phyloP scores from a whole-genome alignment of 2,888 invertebrate species.

The Ectemnius cavifrons region DNA sequence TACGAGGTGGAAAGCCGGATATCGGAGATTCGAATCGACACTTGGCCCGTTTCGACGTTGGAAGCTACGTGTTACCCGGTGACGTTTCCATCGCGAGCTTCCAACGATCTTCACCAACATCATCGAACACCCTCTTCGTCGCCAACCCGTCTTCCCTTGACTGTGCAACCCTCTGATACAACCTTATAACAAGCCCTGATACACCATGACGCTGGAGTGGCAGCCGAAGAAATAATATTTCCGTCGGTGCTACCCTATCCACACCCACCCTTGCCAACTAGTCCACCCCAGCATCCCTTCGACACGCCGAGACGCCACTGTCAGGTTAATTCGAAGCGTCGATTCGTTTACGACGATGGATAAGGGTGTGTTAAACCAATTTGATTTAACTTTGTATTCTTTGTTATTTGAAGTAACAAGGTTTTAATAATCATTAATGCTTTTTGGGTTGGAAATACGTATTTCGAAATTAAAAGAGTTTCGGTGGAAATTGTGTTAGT shows the following conservation, averaged over 20 bases:
- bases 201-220: constrained; percentile 5
- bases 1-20: constrained; percentile 31
- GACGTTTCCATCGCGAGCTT: constrained; percentile 40
- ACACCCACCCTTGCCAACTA: constrained; percentile 15
- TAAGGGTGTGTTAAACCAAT: too few relatives aligned
- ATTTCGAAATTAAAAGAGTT: too few relatives aligned
- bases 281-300: neutral
- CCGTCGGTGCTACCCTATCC: neutral
- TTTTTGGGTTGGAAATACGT: too few relatives aligned
- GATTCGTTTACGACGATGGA: too few relatives aligned
- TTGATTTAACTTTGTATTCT: too few relatives aligned
- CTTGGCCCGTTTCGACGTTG: constrained; percentile 33
- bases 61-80: constrained; percentile 28
- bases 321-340: too few relatives aligned
- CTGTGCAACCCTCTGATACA: constrained; percentile 20
- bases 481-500: too few relatives aligned
- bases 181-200: neutral
- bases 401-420: too few relatives aligned
- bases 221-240: constrained; percentile 31
- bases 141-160: too few relatives aligned
- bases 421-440: too few relatives aligned
- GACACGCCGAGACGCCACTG: too few relatives aligned
- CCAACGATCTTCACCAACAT: neutral
- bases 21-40: constrained; percentile 51
- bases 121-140: neutral